A percentile compares a stretch with the other conserved stretches of the same genome.
Conservation (phyloP, 2,113 vertebrate species). For the Lepus europaeus region DNA sequence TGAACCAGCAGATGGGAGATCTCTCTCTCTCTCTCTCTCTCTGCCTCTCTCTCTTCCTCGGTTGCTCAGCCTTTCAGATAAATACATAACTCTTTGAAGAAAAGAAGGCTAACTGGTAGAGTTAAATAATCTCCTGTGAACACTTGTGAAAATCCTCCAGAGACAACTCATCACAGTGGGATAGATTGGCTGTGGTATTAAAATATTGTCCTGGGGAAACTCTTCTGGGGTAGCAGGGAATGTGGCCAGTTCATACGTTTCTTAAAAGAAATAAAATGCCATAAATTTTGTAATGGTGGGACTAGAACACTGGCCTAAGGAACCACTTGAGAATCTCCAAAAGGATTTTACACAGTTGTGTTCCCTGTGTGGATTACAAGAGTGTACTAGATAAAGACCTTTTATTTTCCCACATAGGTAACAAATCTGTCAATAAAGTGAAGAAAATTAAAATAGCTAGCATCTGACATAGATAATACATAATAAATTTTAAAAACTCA, state of each 20-base stretch:
- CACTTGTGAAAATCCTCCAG: background rate
- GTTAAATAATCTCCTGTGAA: background rate
- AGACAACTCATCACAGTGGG: background rate
- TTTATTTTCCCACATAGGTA: background rate
- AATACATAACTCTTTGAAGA: too few species aligned
- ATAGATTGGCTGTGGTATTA: background rate
- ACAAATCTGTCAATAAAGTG: too few species aligned
- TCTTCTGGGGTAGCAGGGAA: background rate
- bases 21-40: too few species aligned
- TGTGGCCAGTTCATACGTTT: background rate
- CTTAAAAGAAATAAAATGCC: background rate
- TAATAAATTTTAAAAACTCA: too few species aligned
- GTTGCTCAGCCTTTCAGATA: too few species aligned
- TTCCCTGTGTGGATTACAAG: background rate
- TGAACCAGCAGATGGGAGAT: too few species aligned
- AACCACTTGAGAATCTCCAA: background rate
- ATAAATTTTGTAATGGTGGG: background rate
- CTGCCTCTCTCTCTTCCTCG: too few species aligned
- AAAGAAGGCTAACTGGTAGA: background rate
- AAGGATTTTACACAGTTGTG: background rate
- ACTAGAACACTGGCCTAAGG: background rate
- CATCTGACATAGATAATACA: too few species aligned
- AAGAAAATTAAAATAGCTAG: too few species aligned
- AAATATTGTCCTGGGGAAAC: background rate
- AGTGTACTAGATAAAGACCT: background rate